Evolutionary conservation across 2,113 vertebrate genomes (phyloP).

Genomic region (Megaceryle torquata): DNA sequence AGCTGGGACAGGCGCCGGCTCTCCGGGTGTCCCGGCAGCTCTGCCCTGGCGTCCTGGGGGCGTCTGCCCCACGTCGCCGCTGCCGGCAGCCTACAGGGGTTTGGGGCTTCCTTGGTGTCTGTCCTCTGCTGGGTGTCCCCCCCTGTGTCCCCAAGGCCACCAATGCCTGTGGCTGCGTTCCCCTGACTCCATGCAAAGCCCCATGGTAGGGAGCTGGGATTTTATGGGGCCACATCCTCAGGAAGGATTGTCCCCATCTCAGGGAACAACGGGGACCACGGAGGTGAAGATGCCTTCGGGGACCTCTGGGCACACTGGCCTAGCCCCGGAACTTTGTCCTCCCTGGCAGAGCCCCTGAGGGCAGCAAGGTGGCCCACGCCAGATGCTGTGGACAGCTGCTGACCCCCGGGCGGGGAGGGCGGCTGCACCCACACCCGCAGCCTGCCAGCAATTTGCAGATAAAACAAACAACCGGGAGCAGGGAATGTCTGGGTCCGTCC

Average conservation of each 20-base stretch:
- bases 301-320: background rate
- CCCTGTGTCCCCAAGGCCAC: background rate
- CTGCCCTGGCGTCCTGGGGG: background rate
- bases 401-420: background rate
- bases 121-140: background rate
- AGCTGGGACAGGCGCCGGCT: constrained; percentile 10
- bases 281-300: background rate
- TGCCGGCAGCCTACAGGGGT: background rate
- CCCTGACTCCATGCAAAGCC: background rate
- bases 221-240: fast-evolving
- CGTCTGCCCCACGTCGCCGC: background rate
- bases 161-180: fast-evolving
- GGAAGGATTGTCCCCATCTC: too few relatives aligned
- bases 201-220: background rate
- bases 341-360: background rate
- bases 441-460: background rate
- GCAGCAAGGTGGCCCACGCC: fast-evolving
- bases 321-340: too few relatives aligned
- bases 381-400: background rate
- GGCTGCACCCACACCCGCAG: background rate
- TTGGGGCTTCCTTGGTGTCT: background rate
- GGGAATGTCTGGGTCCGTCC: background rate
- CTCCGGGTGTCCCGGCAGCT: background rate
- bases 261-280: background rate
- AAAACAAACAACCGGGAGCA: background rate